phyloP scores from a whole-genome alignment of 2,113 vertebrate genomes.

The Cyanocitta stelleri region DNA sequence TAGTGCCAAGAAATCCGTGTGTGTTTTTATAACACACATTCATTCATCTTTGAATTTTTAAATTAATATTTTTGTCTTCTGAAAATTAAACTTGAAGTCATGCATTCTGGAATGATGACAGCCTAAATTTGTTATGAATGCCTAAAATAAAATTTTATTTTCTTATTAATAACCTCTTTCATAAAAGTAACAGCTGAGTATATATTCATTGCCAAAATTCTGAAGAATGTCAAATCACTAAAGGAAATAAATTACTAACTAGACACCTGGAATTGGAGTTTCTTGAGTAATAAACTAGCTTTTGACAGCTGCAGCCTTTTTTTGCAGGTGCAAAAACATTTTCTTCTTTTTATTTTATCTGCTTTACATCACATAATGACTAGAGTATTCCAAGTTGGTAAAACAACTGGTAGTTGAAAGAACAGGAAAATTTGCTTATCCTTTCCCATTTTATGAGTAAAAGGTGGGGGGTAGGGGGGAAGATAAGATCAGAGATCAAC shows the following conservation, averaged over 20 bases:
- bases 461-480: not conserved
- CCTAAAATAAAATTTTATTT: not conserved
- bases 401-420: not conserved
- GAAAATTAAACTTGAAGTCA: not conserved
- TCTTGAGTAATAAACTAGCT: not conserved
- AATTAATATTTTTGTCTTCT: not conserved
- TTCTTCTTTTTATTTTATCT: conserved; percentile 10
- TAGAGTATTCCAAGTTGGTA: not conserved
- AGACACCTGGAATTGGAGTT: conserved; percentile 26
- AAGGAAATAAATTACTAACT: not conserved
- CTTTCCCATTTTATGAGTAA: not conserved
- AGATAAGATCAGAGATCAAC: not conserved
- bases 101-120: not conserved
- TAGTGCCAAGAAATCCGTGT: not conserved
- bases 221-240: conserved; percentile 1
- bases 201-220: not conserved
- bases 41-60: not conserved
- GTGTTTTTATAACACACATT: not conserved
- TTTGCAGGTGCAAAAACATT: conserved; percentile 29
- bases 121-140: not conserved
- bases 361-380: not conserved
- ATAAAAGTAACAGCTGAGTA: not conserved
- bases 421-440: not conserved
- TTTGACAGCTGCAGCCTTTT: conserved; percentile 23
- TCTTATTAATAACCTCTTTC: not conserved